Evolutionary conservation across 1,140 invertebrate species (phyloP).

Genomic region (Homarus americanus): DNA sequence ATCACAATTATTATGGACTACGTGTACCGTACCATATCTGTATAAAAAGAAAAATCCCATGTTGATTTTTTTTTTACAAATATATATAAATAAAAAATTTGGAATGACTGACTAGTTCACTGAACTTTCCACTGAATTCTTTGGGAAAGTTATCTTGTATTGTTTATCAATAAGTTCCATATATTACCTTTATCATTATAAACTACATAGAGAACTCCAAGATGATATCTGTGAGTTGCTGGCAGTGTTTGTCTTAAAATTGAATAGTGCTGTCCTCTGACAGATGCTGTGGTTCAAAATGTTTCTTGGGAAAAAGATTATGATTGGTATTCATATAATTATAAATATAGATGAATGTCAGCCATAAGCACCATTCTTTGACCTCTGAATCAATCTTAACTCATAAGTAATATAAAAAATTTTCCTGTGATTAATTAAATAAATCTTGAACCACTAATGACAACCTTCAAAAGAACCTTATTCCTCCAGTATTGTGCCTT

Average conservation of each 20-base stretch:
- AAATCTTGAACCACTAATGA: background rate
- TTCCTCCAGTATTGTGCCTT: background rate
- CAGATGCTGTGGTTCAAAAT: background rate
- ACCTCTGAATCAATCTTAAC: too few species aligned
- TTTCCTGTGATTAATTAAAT: too few species aligned
- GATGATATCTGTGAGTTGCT: background rate
- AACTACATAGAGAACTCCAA: background rate
- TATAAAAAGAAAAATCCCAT: background rate
- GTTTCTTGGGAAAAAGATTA: background rate
- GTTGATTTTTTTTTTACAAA: background rate
- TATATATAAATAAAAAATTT: background rate
- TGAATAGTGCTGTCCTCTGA: background rate
- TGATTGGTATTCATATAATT: background rate
- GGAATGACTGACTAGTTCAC: conserved; percentile 17
- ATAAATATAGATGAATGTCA: background rate
- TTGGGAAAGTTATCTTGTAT: background rate
- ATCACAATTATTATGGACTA: background rate
- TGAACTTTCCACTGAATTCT: background rate
- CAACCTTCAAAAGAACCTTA: background rate
- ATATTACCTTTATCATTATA: background rate
- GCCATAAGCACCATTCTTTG: too few species aligned
- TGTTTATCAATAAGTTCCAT: background rate
- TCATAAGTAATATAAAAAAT: too few species aligned
- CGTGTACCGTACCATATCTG: background rate
- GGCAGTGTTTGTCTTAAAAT: background rate